Base-by-base conservation (phyloP, 2,888 invertebrate genomes). In the Strigamia crassipes region DNA sequence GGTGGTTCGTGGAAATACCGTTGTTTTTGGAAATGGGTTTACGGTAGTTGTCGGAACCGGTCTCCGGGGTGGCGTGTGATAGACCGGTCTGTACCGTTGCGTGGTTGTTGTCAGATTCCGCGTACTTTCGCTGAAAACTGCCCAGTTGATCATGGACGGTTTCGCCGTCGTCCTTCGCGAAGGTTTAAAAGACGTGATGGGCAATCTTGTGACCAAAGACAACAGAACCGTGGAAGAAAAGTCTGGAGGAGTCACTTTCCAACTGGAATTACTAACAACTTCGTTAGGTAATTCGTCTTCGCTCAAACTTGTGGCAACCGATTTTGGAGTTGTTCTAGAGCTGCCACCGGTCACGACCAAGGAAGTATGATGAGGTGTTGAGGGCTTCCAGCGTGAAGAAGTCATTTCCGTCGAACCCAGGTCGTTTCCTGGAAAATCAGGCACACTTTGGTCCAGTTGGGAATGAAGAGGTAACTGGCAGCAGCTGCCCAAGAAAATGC, bases 401-500 rank as follows among this genome's bases (percentile, higher is more conserved):
- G 42, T 12, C 18, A n/a, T 12, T 31, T 34, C 42, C 12, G 38
- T 21, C 3, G 38, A 38, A 15, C 34, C 5, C 5, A 80, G 10
- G 23, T 80, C 80, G 27, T 80, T 80, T 13, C 51, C 31, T 87
- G 0, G 88, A 87, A 5, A 88, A 85, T 1, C 88, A 4, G 1
- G 13, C 66, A 66, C 10, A 27, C 1, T 23, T 13, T 13, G 13
- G 13, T 23, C 88, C 13, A 85, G 85, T 41, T 88, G 80, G 80
- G 46, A 79, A 42, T 21, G 78, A 79, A 21, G 83, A 9, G 84
- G 82, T 23, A 96, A 90, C 86, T 93, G 94, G 87, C 96, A 96
- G 87, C 96, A 96, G 42, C 96, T 96, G 82, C 96, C 96, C 87
- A 96, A 96, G 89, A 96, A 96, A 88, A 96, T 96, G 84, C 95